Percentiles rank a stretch among this genome's conserved stretches.
Conservation (phyloP, 2,888 invertebrate species). For the Mesochorus sp. region DNA sequence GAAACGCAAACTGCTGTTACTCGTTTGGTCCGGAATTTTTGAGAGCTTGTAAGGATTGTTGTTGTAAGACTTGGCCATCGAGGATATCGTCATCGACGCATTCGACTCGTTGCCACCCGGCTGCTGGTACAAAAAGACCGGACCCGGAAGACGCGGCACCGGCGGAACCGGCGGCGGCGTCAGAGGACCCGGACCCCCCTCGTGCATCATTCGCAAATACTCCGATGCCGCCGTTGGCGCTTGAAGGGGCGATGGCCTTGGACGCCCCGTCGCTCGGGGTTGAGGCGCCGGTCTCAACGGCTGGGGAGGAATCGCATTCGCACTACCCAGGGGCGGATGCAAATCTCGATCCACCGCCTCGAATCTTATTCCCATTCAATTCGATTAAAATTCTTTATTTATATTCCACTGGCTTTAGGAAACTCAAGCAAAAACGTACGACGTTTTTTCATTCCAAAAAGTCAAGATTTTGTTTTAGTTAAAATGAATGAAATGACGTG, state of each 20-base stretch:
- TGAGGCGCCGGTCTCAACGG: slow-evolving; percentile 86
- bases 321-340: slow-evolving; percentile 75
- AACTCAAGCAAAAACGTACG: too few relatives aligned
- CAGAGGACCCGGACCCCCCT: slow-evolving; percentile 74
- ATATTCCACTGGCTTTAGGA: too few relatives aligned
- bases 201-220: slow-evolving; percentile 74
- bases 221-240: slow-evolving; percentile 72
- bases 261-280: slow-evolving; percentile 74
- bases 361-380: too few relatives aligned
- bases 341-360: slow-evolving; percentile 79
- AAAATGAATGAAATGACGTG: too few relatives aligned
- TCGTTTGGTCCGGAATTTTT: slow-evolving; percentile 45
- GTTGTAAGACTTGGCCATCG: slow-evolving; percentile 40
- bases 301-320: slow-evolving; percentile 85
- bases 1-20: slow-evolving; percentile 54
- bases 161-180: slow-evolving; percentile 74
- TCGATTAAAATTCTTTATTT: too few relatives aligned
- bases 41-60: slow-evolving; percentile 38
- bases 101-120: slow-evolving; percentile 20
- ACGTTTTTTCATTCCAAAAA: too few relatives aligned
- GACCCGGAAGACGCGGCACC: slow-evolving; percentile 67
- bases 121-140: slow-evolving; percentile 71
- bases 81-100: background rate
- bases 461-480: too few relatives aligned
- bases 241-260: slow-evolving; percentile 78